Evolutionary conservation across 1,140 invertebrate species (phyloP).

Genomic region (Drosophila sturtevanti): DNA sequence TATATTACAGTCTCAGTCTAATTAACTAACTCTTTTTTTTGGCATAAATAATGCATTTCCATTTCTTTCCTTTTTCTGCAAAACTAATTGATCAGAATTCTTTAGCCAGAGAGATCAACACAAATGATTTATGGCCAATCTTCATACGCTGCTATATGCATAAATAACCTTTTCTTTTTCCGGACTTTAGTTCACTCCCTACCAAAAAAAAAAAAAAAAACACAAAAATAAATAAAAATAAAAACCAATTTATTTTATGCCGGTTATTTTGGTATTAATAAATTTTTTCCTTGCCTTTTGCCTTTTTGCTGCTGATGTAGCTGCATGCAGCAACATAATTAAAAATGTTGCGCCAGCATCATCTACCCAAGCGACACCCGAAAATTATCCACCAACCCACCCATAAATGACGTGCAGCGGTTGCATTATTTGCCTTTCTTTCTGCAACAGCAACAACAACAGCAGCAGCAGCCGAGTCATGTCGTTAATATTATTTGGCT

Average conservation of each 20-base stretch:
- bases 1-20: not conserved
- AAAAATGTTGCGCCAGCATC: conserved; percentile 61
- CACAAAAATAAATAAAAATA: conserved; percentile 34
- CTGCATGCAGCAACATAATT: conserved; percentile 64
- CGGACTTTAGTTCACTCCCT: conserved; percentile 27
- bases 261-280: conserved; percentile 27
- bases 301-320: not conserved
- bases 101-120: not conserved
- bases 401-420: conserved; percentile 75
- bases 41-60: not conserved
- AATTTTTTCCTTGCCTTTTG: conserved; percentile 19
- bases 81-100: not conserved
- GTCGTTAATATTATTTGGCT: conserved; percentile 81
- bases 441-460: conserved; percentile 6
- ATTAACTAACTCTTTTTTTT: not conserved
- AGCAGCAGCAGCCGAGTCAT: conserved; percentile 55
- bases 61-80: no score
- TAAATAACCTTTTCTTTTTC: conserved; percentile 13
- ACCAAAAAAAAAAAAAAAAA: conserved; percentile 23
- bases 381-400: conserved; percentile 47
- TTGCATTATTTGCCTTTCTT: conserved; percentile 77
- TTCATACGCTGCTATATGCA: not conserved
- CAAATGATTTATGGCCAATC: not conserved
- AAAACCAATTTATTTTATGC: conserved; percentile 60
- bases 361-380: conserved; percentile 28